Conservation (phyloP, 1,140 invertebrate genomes). For the Heliothis virescens region DNA sequence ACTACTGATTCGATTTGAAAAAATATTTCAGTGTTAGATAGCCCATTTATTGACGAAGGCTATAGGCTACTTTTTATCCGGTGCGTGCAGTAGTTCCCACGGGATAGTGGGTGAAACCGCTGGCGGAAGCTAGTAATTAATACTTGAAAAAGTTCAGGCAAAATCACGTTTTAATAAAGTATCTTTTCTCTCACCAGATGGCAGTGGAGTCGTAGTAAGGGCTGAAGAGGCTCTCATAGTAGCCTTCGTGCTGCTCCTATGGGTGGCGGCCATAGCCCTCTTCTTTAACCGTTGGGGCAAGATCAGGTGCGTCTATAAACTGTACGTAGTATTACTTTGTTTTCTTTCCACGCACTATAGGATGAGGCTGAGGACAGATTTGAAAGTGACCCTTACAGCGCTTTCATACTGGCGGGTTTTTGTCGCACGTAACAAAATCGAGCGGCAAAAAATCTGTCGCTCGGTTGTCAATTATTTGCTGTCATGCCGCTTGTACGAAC, state of each 20-base stretch:
- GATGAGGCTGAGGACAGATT: background rate
- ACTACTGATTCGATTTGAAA: too few species aligned
- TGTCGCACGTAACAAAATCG: too few species aligned
- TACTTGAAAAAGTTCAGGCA: too few species aligned
- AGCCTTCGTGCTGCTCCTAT: constrained; percentile 90
- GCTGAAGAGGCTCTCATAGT: constrained; percentile 93
- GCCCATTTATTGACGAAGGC: too few species aligned
- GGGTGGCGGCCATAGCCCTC: constrained; percentile 92
- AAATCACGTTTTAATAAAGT: background rate
- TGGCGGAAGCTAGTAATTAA: too few species aligned
- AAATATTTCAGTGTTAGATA: too few species aligned
- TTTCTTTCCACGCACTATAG: constrained; percentile 54
- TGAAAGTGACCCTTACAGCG: background rate
- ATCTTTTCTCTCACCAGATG: constrained; percentile 68
- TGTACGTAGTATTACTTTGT: constrained; percentile 78
- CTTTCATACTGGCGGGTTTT: too few species aligned
- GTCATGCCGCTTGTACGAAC: too few species aligned
- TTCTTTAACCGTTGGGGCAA: constrained; percentile 96
- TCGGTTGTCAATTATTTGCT: background rate
- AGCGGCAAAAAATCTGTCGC: background rate
- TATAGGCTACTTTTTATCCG: too few species aligned
- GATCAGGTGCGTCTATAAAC: constrained; percentile 88
- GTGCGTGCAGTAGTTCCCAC: too few species aligned
- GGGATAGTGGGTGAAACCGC: too few species aligned
- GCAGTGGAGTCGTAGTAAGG: constrained; percentile 88